Conservation (phyloP, 2,797 vertebrate species). For the Etheostoma nigrum region DNA sequence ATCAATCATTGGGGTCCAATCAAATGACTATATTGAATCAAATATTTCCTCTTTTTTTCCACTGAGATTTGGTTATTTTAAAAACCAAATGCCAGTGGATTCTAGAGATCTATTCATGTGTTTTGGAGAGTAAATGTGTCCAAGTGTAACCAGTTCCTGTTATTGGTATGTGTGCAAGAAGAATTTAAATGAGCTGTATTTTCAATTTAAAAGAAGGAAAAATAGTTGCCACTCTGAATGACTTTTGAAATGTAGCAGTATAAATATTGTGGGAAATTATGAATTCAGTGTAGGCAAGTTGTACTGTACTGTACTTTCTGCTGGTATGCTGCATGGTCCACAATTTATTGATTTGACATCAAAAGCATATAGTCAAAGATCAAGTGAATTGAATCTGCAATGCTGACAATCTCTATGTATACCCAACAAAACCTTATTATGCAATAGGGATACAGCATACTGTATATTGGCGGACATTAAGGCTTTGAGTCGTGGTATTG, state of each 20-base stretch:
- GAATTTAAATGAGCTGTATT: not conserved
- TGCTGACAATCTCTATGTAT: not conserved
- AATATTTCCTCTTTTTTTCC: too few species aligned
- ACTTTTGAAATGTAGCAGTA: not conserved
- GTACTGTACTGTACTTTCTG: not conserved
- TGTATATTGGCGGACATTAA: too few species aligned
- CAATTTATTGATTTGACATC: not conserved
- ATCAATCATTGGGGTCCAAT: too few species aligned
- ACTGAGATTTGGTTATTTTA: too few species aligned
- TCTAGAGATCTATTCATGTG: not conserved
- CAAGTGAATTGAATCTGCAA: not conserved
- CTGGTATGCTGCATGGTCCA: not conserved
- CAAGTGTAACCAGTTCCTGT: not conserved
- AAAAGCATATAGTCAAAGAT: not conserved
- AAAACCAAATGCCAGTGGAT: not conserved
- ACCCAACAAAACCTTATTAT: not conserved
- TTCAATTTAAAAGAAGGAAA: not conserved
- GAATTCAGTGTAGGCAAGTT: not conserved
- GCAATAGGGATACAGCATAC: not conserved
- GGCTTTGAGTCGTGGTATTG: not conserved
- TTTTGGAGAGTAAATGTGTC: not conserved
- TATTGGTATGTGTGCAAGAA: not conserved
- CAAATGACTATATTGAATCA: not conserved
- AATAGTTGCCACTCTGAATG: not conserved
- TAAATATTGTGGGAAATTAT: not conserved